A percentile compares a stretch with the other conserved stretches of the same genome.
phyloP scores from a whole-genome alignment of 2,888 invertebrate species.

The Pollenia labialis region DNA sequence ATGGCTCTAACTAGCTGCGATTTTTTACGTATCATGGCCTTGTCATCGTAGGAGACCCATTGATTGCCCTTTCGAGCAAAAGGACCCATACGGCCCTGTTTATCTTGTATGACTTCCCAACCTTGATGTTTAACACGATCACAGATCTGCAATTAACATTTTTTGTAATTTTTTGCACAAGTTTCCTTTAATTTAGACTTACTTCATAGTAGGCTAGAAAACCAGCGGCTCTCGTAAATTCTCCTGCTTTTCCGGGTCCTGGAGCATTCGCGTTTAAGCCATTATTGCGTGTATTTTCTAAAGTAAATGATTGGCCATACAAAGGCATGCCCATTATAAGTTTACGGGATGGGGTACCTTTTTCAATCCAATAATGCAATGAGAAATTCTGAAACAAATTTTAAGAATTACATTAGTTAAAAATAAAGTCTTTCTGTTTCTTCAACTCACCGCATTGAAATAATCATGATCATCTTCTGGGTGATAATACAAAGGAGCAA shows the following conservation, averaged over 20 bases:
- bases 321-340: conserved; percentile 95
- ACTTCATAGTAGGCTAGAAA: conserved; percentile 95
- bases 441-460: conserved; percentile 90
- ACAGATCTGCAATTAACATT: conserved; percentile 87
- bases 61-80: conserved; percentile 94
- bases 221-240: conserved; percentile 93
- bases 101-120: conserved; percentile 92
- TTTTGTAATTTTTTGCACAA: neutral
- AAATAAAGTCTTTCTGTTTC: no score
- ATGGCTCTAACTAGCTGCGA: conserved; percentile 91
- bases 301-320: conserved; percentile 93
- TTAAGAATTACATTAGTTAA: no score
- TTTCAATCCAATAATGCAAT: conserved; percentile 94
- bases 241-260: conserved; percentile 92
- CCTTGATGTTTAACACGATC: conserved; percentile 90
- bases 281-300: conserved; percentile 86
- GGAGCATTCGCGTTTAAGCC: conserved; percentile 91
- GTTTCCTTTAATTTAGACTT: conserved; percentile 63
- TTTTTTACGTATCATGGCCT: conserved; percentile 91
- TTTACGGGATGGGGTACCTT: conserved; percentile 92
- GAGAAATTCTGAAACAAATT: conserved; percentile 89
- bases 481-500: conserved; percentile 93
- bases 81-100: conserved; percentile 92
- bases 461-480: conserved; percentile 92
- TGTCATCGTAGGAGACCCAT: conserved; percentile 96